Base-by-base conservation (phyloP, 2,113 vertebrate genomes). In the Tachuris rubrigastra region DNA sequence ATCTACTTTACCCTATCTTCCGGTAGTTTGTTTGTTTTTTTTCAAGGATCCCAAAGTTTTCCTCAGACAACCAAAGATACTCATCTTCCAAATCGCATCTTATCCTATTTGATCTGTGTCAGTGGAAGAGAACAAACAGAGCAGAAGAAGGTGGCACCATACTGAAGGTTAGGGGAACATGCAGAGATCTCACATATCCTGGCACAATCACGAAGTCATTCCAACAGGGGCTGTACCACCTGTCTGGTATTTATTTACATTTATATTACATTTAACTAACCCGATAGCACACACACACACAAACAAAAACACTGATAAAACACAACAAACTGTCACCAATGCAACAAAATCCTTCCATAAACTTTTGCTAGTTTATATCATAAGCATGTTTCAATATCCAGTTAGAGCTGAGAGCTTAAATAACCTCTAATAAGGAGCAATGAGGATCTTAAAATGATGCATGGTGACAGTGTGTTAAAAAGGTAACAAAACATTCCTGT, bases 401-500 rank as follows among this genome's bases (percentile, higher is more conserved):
- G 44, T 52, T 60, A 58, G 39, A 78, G 35, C 28, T 23, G 41
- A 83, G 80, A 87, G 22, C 58, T 59, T 86, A 88, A 75, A 76
- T 82, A 92, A 92, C 60, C 77, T 83, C 84, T 87, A 87, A 80
- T 79, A 78, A 89, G 90, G 65, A 97, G 62, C 35, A 91, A 87
- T 59, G 62, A 92, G 89, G 47, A 94, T 69, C 44, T 94, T 88
- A 94, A 95, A 94, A 82, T 63, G 76, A 96, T 68, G 14, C 22
- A 90, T 24, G 16, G 31, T 88, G 59, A 93, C 86, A 88, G 73
- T 35, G 79, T 79, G 76, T 66, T 93, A 91, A 75, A 95, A 94
- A 85, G 68, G 60, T 59, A 89, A 52, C 82, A 82, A 93, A 73
- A 14, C 76, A 88, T 93, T 44, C 67, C 58, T 39, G 12, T 41